These are phyloP conservation scores for Hydroisotoma schaefferi DNA, from an alignment of 2,888 invertebrate genomes.

Conservation along the genomic window DNA sequence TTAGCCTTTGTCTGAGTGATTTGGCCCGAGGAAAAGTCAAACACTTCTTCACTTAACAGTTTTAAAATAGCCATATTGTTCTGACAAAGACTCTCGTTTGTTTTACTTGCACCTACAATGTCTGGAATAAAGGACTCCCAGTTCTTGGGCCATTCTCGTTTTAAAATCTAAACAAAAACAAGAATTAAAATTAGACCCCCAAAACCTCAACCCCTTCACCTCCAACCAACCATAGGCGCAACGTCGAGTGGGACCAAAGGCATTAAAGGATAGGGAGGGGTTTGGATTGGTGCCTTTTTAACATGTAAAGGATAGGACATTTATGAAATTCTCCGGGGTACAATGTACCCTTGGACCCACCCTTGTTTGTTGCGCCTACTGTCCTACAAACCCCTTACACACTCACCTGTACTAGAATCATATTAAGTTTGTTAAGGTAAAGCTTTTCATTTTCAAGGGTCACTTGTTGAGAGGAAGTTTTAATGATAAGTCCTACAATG, in stretches of 20 bases:
- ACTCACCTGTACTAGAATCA: slow-evolving; percentile 90
- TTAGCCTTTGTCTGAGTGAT: slow-evolving; percentile 99
- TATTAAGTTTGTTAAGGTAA: slow-evolving; percentile 95
- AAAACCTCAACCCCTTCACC: no score
- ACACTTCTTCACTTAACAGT: slow-evolving; percentile 96
- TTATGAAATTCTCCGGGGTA: no score
- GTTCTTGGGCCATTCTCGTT: slow-evolving; percentile 99
- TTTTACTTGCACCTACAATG: slow-evolving; percentile 98
- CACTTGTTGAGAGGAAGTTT: slow-evolving; percentile 89
- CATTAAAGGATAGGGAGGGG: no score
- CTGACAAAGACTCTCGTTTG: slow-evolving; percentile 97
- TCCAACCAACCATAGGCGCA: not conserved
- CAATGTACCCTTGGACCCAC: no score
- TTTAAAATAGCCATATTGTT: slow-evolving; percentile 99
- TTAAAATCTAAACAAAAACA: slow-evolving; percentile 68
- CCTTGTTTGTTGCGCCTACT: no score
- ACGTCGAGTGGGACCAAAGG: no score
- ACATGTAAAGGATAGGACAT: not conserved
- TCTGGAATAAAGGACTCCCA: slow-evolving; percentile 99
- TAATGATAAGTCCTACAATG: slow-evolving; percentile 97
- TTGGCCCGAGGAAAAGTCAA: slow-evolving; percentile 97
- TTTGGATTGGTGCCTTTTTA: no score
- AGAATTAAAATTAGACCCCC: slow-evolving; percentile 2
- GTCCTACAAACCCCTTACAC: no score
- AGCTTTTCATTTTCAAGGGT: slow-evolving; percentile 90